Evolutionary conservation across 2,797 vertebrate species (phyloP).

Genomic region (Pantherophis alleghaniensis): DNA sequence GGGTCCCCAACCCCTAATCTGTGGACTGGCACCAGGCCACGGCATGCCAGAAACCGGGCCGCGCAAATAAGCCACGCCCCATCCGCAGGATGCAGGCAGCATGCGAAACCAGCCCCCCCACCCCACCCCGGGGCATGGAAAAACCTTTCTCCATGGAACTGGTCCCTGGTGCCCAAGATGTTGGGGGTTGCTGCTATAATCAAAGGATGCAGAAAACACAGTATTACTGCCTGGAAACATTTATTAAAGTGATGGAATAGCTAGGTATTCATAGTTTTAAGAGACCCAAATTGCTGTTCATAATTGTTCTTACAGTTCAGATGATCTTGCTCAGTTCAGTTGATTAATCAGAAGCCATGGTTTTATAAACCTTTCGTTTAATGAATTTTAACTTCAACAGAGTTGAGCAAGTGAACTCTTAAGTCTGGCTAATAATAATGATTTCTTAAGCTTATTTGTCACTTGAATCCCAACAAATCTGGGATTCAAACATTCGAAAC

Average conservation of each 20-base stretch:
- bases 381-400: constrained; percentile 15
- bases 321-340: not conserved
- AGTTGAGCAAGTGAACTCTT: not conserved
- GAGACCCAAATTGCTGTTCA: not conserved
- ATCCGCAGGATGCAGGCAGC: not conserved
- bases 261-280: not conserved
- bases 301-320: not conserved
- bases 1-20: not conserved
- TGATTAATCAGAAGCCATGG: constrained; percentile 9
- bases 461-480: not conserved
- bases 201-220: not conserved
- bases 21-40: rapidly evolving
- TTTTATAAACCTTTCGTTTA: constrained; percentile 8
- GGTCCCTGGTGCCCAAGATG: not conserved
- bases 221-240: not conserved
- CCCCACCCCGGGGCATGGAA: too few relatives aligned
- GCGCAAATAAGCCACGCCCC: not conserved
- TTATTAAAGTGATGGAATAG: not conserved
- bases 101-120: not conserved
- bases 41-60: not conserved
- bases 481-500: not conserved
- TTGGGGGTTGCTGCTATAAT: not conserved
- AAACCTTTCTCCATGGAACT: not conserved
- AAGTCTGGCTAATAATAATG: not conserved
- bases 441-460: not conserved